Conservation (phyloP, 1,140 invertebrate genomes). For the Bactericera cockerelli region DNA sequence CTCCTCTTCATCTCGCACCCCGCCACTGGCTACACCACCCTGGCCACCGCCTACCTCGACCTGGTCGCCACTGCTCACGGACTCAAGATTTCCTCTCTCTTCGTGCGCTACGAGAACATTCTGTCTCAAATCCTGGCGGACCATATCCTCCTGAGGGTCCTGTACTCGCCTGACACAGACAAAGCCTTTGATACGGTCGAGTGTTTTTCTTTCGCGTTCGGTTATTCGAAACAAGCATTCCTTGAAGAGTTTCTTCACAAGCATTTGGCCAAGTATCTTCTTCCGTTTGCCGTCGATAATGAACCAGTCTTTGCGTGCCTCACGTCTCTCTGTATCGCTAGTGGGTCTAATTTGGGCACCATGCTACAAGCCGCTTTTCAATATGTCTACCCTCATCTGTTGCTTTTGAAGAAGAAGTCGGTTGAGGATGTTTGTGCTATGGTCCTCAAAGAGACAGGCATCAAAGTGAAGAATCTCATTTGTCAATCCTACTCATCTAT, state of each 20-base stretch:
- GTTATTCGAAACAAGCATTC: constrained; percentile 9
- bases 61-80: constrained; percentile 21
- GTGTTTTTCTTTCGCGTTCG: constrained; percentile 7
- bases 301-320: neutral
- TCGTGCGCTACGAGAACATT: constrained; percentile 20
- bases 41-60: constrained; percentile 18
- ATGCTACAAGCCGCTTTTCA: constrained; percentile 15
- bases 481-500: constrained; percentile 18
- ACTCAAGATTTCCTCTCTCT: constrained; percentile 18
- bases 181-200: neutral
- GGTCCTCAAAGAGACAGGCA: constrained; percentile 14
- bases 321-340: neutral
- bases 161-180: no score
- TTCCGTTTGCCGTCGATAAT: constrained; percentile 7
- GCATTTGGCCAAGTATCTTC: constrained; percentile 13
- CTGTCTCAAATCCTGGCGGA: constrained; percentile 18
- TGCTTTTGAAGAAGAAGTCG: constrained; percentile 16
- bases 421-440: constrained; percentile 15
- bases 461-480: constrained; percentile 15
- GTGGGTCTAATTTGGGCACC: neutral
- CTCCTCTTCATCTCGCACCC: constrained; percentile 20
- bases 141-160: constrained; percentile 7
- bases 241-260: neutral
- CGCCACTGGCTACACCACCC: constrained; percentile 4
- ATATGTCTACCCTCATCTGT: constrained; percentile 20